Evolutionary conservation across 2,888 invertebrate species (phyloP).

Genomic region (Scaptomyza cyrtandrae): DNA sequence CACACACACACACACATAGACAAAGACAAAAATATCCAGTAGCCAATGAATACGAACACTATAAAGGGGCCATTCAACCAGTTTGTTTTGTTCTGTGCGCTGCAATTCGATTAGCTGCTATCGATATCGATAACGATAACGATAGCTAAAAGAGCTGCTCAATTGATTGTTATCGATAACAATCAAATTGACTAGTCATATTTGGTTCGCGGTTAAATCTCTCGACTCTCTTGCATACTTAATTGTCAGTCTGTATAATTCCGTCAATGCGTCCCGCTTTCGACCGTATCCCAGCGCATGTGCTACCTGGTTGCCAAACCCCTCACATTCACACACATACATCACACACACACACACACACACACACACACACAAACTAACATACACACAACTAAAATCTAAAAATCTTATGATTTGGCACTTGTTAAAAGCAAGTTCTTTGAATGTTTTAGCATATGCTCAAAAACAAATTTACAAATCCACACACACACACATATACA

Average conservation of each 20-base stretch:
- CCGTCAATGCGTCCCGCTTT: background rate
- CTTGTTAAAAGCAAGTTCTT: slow-evolving; percentile 48
- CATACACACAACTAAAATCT: slow-evolving; percentile 1
- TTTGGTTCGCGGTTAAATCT: slow-evolving; percentile 5
- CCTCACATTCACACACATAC: slow-evolving; percentile 14
- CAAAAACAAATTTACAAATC: slow-evolving; percentile 16
- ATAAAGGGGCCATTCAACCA: slow-evolving; percentile 37
- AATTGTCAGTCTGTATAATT: slow-evolving; percentile 32
- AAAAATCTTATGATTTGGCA: slow-evolving; percentile 40
- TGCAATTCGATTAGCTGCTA: slow-evolving; percentile 12
- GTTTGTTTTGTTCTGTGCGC: slow-evolving; percentile 21
- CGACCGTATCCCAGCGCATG: slow-evolving; percentile 31
- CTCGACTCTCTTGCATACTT: slow-evolving; percentile 1
- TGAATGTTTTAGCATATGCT: slow-evolving; percentile 39
- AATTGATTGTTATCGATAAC: slow-evolving; percentile 17
- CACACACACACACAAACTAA: slow-evolving; percentile 3
- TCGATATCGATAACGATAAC: slow-evolving; percentile 23
- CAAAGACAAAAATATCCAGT: background rate
- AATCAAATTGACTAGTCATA: slow-evolving; percentile 2
- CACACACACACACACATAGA: background rate
- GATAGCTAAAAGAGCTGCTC: slow-evolving; percentile 13
- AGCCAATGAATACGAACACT: slow-evolving; percentile 18
- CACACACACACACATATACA: slow-evolving; percentile 23
- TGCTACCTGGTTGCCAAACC: slow-evolving; percentile 44
- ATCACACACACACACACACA: background rate